Evolutionary conservation across 2,888 invertebrate genomes (phyloP), one percentile per base, ranked within the genome.

Genomic region (Drosophila anomelani): DNA sequence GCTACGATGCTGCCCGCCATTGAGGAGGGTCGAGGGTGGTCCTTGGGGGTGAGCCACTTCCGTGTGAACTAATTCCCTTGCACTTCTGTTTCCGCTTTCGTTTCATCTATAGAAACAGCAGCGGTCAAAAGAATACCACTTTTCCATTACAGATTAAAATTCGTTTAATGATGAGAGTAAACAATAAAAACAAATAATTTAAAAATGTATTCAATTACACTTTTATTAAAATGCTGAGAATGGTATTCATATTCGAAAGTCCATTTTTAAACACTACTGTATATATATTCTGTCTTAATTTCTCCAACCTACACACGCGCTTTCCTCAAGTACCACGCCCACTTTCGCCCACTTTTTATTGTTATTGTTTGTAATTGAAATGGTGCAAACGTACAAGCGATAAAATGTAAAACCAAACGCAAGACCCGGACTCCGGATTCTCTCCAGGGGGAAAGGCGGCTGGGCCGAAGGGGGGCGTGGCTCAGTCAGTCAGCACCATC

Each of bases 321-420:
- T 86, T 87, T 84, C 76, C 77, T 77, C 68, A 75, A 73, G 74
- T 74, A 78, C 76, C 74, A 80, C 83, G 78, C 63, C 76, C 46
- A 46, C 69, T 59, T 46, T 57, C 74, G 59, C 67, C 58, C 75
- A 64, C 75, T 76, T 81, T 81, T 81, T 89, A 86, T 77, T 88
- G 90, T 90, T 90, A 82, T 89, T 88, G 90, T 89, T 90, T 89
- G 90, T 88, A 88, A 88, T 88, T 88, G 88, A 90, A 88, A 88
- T 88, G 90, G 85, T 85, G 90, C 81, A 83, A 88, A 85, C 88
- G 90, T 88, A 89, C 83, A 85, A 82, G 77, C 90, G 85, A 88
- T 88, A 88, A 88, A 89, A 88, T 88, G 88, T 85, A 88, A 88
- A 88, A 77, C 69, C 76, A 72, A 80, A 75, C 80, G 73, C 70